Percentiles rank a stretch among this genome's conserved stretches.
These are phyloP conservation scores for Dryococelus australis DNA, from an alignment of 2,888 invertebrate genomes.

Conservation along the genomic window DNA sequence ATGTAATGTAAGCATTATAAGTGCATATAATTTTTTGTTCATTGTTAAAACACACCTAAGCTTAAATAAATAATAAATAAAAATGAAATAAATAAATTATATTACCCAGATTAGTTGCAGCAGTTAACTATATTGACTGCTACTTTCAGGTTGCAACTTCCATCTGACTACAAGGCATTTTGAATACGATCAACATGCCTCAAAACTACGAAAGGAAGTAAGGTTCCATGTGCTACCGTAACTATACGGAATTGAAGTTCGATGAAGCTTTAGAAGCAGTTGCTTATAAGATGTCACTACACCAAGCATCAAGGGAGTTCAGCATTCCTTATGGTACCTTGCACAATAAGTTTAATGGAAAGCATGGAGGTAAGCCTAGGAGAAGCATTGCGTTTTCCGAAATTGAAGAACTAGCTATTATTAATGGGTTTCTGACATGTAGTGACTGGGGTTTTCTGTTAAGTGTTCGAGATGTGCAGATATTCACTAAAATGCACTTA, in stretches of 20 bases:
- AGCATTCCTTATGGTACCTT: conserved; percentile 7
- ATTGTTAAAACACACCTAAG: too few relatives aligned
- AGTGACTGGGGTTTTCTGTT: background rate
- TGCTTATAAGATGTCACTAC: background rate
- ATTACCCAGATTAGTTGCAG: background rate
- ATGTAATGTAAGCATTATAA: background rate
- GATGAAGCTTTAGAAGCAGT: background rate
- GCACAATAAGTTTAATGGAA: background rate
- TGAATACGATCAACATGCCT: background rate
- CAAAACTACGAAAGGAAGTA: background rate
- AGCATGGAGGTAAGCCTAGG: background rate
- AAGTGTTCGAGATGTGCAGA: background rate
- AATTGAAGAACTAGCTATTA: background rate
- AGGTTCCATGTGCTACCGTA: background rate
- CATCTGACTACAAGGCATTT: background rate
- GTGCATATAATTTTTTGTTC: too few relatives aligned
- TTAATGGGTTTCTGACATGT: background rate
- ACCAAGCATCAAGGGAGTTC: background rate
- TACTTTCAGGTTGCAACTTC: background rate
- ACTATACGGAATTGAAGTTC: background rate
- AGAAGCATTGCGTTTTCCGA: background rate
- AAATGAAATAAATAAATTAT: background rate
- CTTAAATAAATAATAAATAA: too few relatives aligned
- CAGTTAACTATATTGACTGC: too few relatives aligned
- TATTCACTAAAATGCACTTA: background rate